Base-by-base conservation (phyloP, 2,888 invertebrate genomes). In the Plutella xylostella region DNA sequence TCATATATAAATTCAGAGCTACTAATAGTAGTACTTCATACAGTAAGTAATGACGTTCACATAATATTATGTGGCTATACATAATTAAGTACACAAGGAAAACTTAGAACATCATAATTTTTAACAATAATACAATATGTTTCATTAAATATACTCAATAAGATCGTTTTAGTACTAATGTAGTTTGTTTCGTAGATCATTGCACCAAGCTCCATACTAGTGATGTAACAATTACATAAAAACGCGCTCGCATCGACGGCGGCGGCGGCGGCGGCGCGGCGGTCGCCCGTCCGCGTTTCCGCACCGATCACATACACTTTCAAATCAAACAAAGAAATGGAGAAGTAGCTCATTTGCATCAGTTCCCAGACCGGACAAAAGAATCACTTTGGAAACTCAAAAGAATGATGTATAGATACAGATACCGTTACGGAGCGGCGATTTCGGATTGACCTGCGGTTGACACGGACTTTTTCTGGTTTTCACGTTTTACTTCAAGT, bases 251-350 rank as follows among this genome's bases (percentile, higher is more conserved):
- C 82, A 82, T 76, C 75, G 71, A n/a, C n/a, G n/a, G n/a, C n/a
- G n/a, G n/a, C n/a, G n/a, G n/a, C n/a, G n/a, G 21, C 22, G 33
- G 18, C 34, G 30, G 28, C 39, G 20, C 43, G 60, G 60, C 70
- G 69, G 63, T 47, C 42, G 73, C 73, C 52, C 75, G 72, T 63
- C 75, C 74, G 75, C 72, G 74, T 77, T 80, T 78, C 80, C 78
- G 75, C 72, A 69, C 75, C 80, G 75, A 79, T 80, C 80, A 80
- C 78, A 79, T 80, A 78, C 77, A 83, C 80, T 82, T 82, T 82
- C 82, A 82, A 79, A 82, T 82, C 82, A 82, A 82, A 82, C 82
- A 82, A 82, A 82, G 82, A 82, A 79, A 80, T 79, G 78, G 79
- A 73, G 74, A 77, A 72, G 70, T 62, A 62, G 68, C 76, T 80